Evolutionary conservation across 2,113 vertebrate species (phyloP).

Genomic region (Apus apus): DNA sequence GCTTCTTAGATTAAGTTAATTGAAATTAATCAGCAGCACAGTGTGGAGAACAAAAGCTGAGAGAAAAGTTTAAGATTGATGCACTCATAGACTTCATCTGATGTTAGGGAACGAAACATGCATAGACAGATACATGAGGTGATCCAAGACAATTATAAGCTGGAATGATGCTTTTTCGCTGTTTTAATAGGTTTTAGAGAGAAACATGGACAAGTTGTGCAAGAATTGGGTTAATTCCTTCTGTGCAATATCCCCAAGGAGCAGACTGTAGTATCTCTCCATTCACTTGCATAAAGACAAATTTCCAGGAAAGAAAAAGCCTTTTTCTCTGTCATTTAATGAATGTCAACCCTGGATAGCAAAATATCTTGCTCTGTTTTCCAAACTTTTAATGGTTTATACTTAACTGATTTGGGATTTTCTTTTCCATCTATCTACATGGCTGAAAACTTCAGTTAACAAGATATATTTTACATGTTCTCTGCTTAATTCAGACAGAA

Average conservation of each 20-base stretch:
- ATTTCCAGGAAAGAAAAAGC: not conserved
- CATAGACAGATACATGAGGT: not conserved
- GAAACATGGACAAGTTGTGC: not conserved
- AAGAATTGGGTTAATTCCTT: not conserved
- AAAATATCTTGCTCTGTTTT: not conserved
- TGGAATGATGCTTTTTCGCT: not conserved
- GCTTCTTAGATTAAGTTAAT: slow-evolving; percentile 6
- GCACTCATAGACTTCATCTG: not conserved
- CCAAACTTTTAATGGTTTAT: not conserved
- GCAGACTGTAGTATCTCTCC: not conserved
- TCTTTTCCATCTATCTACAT: not conserved
- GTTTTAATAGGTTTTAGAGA: not conserved
- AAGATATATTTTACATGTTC: not conserved
- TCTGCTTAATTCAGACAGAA: not conserved
- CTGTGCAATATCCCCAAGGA: not conserved
- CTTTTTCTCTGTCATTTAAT: not conserved
- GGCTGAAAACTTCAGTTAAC: not conserved
- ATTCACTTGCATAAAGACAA: not conserved
- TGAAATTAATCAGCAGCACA: slow-evolving; percentile 28
- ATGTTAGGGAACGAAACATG: not conserved
- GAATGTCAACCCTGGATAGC: not conserved
- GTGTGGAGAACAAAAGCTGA: not conserved
- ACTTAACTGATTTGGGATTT: not conserved
- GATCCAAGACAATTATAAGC: not conserved
- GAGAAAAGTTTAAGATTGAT: not conserved